These are phyloP conservation scores for Barbus barbus DNA, from an alignment of 2,113 vertebrate species.

Conservation along the genomic window DNA sequence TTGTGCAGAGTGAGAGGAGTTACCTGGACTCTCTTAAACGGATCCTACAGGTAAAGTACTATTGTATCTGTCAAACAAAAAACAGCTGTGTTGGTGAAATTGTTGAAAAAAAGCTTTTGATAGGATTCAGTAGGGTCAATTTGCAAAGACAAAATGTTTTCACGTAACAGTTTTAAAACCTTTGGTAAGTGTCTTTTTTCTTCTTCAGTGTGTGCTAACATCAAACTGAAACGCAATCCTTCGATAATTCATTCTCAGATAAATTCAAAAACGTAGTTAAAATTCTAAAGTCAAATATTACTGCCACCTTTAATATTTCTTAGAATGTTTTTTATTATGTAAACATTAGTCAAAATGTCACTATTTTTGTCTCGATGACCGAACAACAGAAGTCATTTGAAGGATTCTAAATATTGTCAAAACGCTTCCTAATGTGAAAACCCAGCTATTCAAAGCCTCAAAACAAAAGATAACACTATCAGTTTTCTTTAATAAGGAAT, in stretches of 20 bases:
- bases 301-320: neutral
- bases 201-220: neutral
- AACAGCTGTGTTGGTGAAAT: neutral
- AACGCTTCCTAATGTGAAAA: neutral
- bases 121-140: neutral
- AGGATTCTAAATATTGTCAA: neutral
- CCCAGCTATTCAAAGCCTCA: neutral
- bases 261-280: neutral
- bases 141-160: neutral
- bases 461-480: neutral
- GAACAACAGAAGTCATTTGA: neutral
- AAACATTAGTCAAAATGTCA: neutral
- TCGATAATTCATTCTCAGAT: neutral
- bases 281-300: neutral
- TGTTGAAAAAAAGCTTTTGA: neutral
- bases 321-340: neutral
- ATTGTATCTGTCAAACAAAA: neutral
- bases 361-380: neutral
- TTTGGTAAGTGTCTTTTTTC: neutral
- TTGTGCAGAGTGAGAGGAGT: conserved; percentile 90
- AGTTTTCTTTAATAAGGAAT: conserved; percentile 30
- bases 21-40: conserved; percentile 88
- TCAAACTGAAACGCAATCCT: neutral
- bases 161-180: neutral
- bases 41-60: conserved; percentile 84